Conservation (phyloP, 2,113 vertebrate species). For the Protomyctophum bolini region DNA sequence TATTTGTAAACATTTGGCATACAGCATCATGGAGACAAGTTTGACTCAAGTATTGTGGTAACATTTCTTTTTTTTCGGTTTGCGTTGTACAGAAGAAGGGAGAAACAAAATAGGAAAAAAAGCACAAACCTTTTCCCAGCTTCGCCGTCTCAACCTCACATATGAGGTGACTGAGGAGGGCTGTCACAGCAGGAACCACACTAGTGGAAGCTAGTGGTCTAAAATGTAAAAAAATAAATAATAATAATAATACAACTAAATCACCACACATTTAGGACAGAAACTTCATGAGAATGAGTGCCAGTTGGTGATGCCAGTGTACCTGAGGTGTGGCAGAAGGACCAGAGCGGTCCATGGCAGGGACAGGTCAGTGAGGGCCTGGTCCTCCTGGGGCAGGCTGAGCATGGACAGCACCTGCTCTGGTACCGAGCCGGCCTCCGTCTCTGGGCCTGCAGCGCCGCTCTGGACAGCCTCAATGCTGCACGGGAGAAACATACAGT, state of each 20-base stretch:
- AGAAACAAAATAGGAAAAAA: not conserved
- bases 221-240: constrained; percentile 1
- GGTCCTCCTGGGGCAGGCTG: constrained; percentile 61
- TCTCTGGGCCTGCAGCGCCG: constrained; percentile 39
- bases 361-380: constrained; percentile 78
- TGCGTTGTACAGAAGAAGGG: no score
- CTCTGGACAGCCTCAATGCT: constrained; percentile 55
- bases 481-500: constrained; percentile 1
- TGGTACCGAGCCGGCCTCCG: constrained; percentile 68
- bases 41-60: no score
- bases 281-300: not conserved
- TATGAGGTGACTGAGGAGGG: constrained; percentile 82
- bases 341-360: constrained; percentile 88
- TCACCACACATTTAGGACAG: not conserved
- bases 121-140: constrained; percentile 82
- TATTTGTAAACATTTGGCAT: no score
- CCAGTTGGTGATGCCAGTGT: constrained; percentile 19
- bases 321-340: constrained; percentile 94
- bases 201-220: constrained; percentile 83
- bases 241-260: not conserved
- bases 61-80: no score
- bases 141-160: constrained; percentile 74
- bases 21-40: no score
- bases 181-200: constrained; percentile 71
- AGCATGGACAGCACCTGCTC: constrained; percentile 85